Percentiles rank a stretch among this genome's conserved stretches.
Evolutionary conservation across 2,888 invertebrate genomes (phyloP).

Genomic region (Athetis lepigone): DNA sequence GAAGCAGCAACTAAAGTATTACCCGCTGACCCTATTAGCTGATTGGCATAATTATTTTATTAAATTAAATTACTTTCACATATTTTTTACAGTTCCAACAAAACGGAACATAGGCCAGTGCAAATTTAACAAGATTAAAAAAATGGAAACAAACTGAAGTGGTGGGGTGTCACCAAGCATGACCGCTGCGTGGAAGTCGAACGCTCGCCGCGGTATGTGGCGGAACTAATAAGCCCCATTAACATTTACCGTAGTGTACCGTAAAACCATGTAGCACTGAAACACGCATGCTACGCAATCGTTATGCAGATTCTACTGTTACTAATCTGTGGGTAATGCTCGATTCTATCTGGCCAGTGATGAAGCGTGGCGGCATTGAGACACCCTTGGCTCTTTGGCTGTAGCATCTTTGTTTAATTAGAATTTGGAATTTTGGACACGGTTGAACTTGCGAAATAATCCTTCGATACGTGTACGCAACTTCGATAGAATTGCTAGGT

Average conservation of each 20-base stretch:
- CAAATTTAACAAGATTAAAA: conserved; percentile 47
- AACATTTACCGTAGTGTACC: conserved; percentile 83
- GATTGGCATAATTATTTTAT: not conserved
- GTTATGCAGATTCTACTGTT: conserved; percentile 67
- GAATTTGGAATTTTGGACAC: conserved; percentile 8
- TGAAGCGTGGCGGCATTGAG: conserved; percentile 32
- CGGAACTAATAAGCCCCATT: conserved; percentile 86
- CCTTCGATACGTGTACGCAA: not conserved
- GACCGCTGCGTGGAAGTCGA: conserved; percentile 69
- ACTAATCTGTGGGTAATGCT: conserved; percentile 53
- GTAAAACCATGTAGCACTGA: conserved; percentile 74
- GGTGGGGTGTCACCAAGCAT: conserved; percentile 72
- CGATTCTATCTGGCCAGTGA: conserved; percentile 40
- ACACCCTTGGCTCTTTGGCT: conserved; percentile 9
- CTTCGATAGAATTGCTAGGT: not conserved
- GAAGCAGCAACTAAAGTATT: not conserved
- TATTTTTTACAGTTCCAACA: conserved; percentile 33
- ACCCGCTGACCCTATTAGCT: not conserved
- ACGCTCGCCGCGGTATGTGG: conserved; percentile 75
- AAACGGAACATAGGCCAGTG: conserved; percentile 29
- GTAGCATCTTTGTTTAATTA: conserved; percentile 1
- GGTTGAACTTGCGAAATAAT: not conserved
- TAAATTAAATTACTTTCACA: conserved; percentile 11
- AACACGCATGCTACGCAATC: conserved; percentile 69
- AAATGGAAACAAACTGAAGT: conserved; percentile 67